Base-by-base conservation (phyloP, 2,113 vertebrate species). In the Pituophis catenifer region DNA sequence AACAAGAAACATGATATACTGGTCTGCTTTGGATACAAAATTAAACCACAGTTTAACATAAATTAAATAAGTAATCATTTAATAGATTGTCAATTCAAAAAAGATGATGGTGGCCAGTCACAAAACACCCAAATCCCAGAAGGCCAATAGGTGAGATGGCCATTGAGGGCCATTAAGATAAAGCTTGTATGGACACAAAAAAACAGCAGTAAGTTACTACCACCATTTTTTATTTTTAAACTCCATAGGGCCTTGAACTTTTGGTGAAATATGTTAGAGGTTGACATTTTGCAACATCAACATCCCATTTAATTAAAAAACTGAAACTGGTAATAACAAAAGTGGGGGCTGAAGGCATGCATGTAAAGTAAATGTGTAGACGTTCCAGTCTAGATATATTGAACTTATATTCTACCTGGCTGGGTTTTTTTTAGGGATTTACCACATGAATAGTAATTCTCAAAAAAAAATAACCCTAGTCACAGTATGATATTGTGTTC, bases 1-100 rank as follows among this genome's bases (percentile, higher is more conserved):
- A 87, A 96, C 91, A 17, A 59, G 55, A 59, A 91, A 96, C 93
- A 91, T 91, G 57, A 90, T 94, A 15, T 50, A 88, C 52, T 62
- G 90, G 88, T 57, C 75, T 95, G 75, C 85, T 75, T 89, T 57
- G 94, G 0, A 9, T 21, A 12, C 91, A 52, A 21, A 94, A 58
- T 48, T 29, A 52, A 50, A 52, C 3, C 26, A 90, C 6, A 9
- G 44, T 58, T 52, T 33, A n/a, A 17, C 8, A 1, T 86, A 81
- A 33, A 8, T 38, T 33, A 81, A 81, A 81, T 38, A 38, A 75
- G 33, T 70, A 13, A 70, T 19, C 75, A 81, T 19, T 33, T 19
- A 6, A 9, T 81, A 81, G 33, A 19, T 21, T 81, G 33, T 38
- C 17, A 38, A 3, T 81, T 75, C 8, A 81, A 81, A 81, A 81